Evolutionary conservation across 2,888 invertebrate species (phyloP).

Genomic region (Steromphala cineraria): DNA sequence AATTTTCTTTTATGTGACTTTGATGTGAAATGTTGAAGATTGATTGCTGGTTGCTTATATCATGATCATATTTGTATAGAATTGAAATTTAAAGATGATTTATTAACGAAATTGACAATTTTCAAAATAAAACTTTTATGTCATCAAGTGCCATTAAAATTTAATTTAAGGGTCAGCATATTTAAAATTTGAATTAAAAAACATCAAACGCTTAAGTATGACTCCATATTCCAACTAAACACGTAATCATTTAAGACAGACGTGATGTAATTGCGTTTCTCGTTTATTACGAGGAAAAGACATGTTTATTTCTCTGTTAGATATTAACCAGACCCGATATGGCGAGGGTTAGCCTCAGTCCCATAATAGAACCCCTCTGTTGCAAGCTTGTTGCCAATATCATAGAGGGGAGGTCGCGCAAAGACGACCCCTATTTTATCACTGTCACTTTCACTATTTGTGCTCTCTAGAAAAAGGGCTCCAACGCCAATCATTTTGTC

Average conservation of each 20-base stretch:
- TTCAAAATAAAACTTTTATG: not conserved
- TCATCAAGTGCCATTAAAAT: no score
- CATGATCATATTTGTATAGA: not conserved
- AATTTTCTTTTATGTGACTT: slow-evolving; percentile 2
- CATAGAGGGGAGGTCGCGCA: not conserved
- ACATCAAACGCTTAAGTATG: not conserved
- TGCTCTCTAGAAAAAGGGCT: not conserved
- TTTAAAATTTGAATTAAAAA: no score
- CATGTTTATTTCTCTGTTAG: slow-evolving; percentile 1
- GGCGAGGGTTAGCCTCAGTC: not conserved
- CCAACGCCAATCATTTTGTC: not conserved
- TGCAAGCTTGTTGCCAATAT: not conserved
- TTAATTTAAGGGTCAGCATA: no score
- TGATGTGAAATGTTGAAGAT: not conserved
- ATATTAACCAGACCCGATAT: not conserved
- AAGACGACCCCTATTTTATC: not conserved
- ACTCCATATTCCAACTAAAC: not conserved
- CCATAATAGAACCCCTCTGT: not conserved
- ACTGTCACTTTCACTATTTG: not conserved
- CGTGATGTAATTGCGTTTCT: not conserved
- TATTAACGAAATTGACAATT: not conserved
- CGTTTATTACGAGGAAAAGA: not conserved
- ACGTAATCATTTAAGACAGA: not conserved
- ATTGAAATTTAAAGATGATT: not conserved
- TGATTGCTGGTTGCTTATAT: not conserved